Evolutionary conservation across 2,797 vertebrate species (phyloP), one percentile per base, ranked within the genome.

Genomic region (Orestias chungarensis): DNA sequence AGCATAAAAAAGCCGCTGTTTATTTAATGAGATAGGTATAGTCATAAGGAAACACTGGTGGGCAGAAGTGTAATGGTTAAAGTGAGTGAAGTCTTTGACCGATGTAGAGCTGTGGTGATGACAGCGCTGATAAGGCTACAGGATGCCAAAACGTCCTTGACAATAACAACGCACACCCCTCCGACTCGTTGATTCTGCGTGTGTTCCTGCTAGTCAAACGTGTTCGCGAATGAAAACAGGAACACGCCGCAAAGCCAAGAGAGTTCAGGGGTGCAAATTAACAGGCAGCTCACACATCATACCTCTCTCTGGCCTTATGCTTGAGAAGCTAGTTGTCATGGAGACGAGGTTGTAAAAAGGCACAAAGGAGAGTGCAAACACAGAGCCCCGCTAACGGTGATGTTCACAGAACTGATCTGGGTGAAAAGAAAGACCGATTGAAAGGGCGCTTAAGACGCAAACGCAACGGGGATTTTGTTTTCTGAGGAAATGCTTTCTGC

Each of bases 271-370:
- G 70, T 85, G 83, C 81, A 85, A 87, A 93, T 95, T 94, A 94
- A 91, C 86, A 94, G 80, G 82, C 92, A 82, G 88, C 89, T 94
- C 94, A 93, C 93, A 94, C 91, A 91, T 91, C 91, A 89, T 90
- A 93, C 90, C 88, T 92, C 93, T 93, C 81, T 79, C 85, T 87
- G 84, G 88, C 90, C 91, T 85, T 90, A 93, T 92, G 91, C 89
- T 88, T 88, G 74, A 90, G 88, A 86, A 88, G 71, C 84, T 70
- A 33, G 95, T 95, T 94, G 94, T 94, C 95, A 95, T 95, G 95
- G 94, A 92, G 92, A 95, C 94, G 90, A 89, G 89, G 91, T 92
- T 91, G 90, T 90, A 85, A 90, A 85, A 90, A 82, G 89, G 86
- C 79, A 84, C 68, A 75, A 82, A 82, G 73, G 80, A 76, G 75